Conservation (phyloP, 2,888 invertebrate genomes). For the Tipula confusa region DNA sequence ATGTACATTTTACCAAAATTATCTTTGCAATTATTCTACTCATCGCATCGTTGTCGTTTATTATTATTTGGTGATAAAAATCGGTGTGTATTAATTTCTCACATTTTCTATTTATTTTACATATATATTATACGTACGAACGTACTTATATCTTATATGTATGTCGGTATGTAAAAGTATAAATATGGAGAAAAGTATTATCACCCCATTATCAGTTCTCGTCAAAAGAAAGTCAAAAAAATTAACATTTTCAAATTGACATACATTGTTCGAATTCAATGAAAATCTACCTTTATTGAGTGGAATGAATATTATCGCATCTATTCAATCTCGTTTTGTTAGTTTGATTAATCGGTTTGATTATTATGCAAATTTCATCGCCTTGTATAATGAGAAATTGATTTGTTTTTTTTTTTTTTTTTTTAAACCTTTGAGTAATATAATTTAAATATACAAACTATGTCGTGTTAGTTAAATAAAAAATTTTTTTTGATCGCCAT, state of each 20-base stretch:
- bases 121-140: not conserved
- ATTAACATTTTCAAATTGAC: not conserved
- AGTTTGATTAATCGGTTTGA: not conserved
- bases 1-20: not conserved
- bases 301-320: not conserved
- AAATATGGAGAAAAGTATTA: not conserved
- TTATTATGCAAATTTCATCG: slow-evolving; percentile 12
- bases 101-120: not conserved
- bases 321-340: not conserved
- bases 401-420: not conserved
- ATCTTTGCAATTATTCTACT: not conserved
- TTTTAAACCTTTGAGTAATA: not conserved
- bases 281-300: not conserved
- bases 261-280: not conserved
- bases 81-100: not conserved
- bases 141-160: not conserved
- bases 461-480: not conserved
- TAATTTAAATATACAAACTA: not conserved
- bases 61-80: not conserved
- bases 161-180: not conserved
- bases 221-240: slow-evolving; percentile 1
- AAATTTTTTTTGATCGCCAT: not conserved
- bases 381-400: slow-evolving; percentile 6
- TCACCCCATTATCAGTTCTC: not conserved
- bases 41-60: not conserved